Evolutionary conservation across 2,797 vertebrate genomes (phyloP).

Genomic region (Argyrosomus regius): DNA sequence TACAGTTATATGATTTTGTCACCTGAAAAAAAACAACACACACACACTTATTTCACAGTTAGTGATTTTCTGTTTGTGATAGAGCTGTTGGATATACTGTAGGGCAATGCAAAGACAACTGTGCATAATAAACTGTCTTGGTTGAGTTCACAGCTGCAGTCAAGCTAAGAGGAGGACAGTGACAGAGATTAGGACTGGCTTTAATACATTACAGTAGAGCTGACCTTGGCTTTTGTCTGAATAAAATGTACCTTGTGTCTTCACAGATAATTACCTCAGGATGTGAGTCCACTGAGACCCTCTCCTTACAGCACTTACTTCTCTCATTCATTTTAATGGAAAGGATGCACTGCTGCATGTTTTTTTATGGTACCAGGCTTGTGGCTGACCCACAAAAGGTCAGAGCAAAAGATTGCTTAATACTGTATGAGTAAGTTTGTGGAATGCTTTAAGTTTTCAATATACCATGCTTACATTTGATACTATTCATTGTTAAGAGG

Average conservation of each 20-base stretch:
- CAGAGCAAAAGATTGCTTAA: conserved; percentile 1
- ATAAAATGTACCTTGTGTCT: conserved; percentile 58
- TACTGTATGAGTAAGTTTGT: not conserved
- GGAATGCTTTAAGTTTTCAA: not conserved
- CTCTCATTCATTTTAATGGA: conserved; percentile 30
- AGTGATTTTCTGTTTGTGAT: not conserved
- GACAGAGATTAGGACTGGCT: conserved; percentile 50
- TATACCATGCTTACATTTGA: not conserved
- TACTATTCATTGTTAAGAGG: not conserved
- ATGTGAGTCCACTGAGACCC: conserved; percentile 22
- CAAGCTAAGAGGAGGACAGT: conserved; percentile 38
- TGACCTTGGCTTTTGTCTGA: conserved; percentile 67
- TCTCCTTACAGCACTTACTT: conserved; percentile 30
- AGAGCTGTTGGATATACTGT: not conserved
- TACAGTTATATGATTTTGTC: not conserved
- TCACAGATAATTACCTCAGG: conserved; percentile 62
- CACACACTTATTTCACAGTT: not conserved
- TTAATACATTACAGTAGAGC: conserved; percentile 51
- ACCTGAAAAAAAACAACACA: not conserved
- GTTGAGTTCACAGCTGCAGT: conserved; percentile 38
- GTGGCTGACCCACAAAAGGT: conserved; percentile 18
- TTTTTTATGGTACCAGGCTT: conserved; percentile 12
- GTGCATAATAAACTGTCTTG: not conserved
- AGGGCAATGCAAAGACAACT: conserved; percentile 1
- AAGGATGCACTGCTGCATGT: not conserved